A percentile compares a stretch with the other conserved stretches of the same genome.
phyloP scores from a whole-genome alignment of 2,888 invertebrate genomes.

The Drosophila fungiperda region DNA sequence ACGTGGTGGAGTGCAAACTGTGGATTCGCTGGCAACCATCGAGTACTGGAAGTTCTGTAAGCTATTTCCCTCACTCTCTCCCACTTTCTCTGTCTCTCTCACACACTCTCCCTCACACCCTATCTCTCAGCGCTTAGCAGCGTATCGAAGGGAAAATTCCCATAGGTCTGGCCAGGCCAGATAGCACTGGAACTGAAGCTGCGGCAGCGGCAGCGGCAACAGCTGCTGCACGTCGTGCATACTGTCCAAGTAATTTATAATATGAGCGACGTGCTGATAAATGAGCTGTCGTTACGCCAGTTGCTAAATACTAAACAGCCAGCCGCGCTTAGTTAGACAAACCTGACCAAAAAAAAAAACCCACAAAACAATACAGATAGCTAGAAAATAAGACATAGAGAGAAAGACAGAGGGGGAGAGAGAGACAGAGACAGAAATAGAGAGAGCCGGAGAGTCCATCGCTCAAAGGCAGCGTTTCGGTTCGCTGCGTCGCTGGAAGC shows the following conservation, averaged over 20 bases:
- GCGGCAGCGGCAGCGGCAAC: constrained; percentile 21
- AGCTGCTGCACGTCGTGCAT: constrained; percentile 59
- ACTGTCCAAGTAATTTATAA: constrained; percentile 62
- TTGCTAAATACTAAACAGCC: constrained; percentile 59
- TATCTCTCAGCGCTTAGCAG: constrained; percentile 43
- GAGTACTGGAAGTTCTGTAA: constrained; percentile 9
- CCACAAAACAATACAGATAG: not conserved
- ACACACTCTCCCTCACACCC: not conserved
- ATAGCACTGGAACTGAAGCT: constrained; percentile 24
- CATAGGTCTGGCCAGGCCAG: constrained; percentile 43
- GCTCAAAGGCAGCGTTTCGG: constrained; percentile 29
- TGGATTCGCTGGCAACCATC: constrained; percentile 16
- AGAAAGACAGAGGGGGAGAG: not conserved
- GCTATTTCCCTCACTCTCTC: constrained; percentile 20
- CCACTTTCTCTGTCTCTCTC: constrained; percentile 1
- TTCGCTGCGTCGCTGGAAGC: constrained; percentile 45
- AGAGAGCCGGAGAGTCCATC: constrained; percentile 9
- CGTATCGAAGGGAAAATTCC: constrained; percentile 55
- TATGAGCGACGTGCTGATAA: constrained; percentile 60
- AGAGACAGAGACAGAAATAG: not conserved
- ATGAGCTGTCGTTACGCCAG: constrained; percentile 61
- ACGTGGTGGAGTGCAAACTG: constrained; percentile 35
- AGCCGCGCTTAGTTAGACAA: constrained; percentile 38
- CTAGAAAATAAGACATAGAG: not conserved
- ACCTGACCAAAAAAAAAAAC: constrained; percentile 12